Evolutionary conservation across 2,888 invertebrate species (phyloP).

Genomic region (Erebia ligea): DNA sequence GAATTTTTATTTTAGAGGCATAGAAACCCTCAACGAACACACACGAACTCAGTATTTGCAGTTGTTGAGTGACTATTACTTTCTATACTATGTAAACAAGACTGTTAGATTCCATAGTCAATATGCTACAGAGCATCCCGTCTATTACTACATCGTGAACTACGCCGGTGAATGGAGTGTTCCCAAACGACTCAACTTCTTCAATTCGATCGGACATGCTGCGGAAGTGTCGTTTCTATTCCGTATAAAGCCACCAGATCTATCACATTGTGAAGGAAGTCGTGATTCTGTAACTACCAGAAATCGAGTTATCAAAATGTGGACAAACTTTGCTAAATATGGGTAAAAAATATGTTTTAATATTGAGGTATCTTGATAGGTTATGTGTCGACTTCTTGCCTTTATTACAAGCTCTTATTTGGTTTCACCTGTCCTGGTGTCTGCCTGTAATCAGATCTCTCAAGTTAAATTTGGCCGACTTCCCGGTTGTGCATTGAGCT

Average conservation of each 20-base stretch:
- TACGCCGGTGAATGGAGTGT: slow-evolving; percentile 67
- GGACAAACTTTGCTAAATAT: slow-evolving; percentile 80
- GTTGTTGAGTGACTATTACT: slow-evolving; percentile 70
- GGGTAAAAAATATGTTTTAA: slow-evolving; percentile 57
- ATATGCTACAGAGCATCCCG: slow-evolving; percentile 58
- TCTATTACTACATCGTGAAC: slow-evolving; percentile 71
- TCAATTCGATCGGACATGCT: slow-evolving; percentile 66
- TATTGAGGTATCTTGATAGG: not conserved
- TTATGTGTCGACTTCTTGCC: not conserved
- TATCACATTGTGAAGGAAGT: slow-evolving; percentile 58
- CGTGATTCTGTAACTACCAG: slow-evolving; percentile 65
- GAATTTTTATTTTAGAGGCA: slow-evolving; percentile 67
- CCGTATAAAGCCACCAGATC: slow-evolving; percentile 52
- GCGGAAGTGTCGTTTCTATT: slow-evolving; percentile 72
- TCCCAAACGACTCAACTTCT: slow-evolving; percentile 53
- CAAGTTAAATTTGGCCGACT: too few relatives aligned
- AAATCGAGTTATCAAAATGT: slow-evolving; percentile 68
- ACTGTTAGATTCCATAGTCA: slow-evolving; percentile 65
- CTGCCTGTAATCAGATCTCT: too few relatives aligned
- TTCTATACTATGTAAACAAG: slow-evolving; percentile 69
- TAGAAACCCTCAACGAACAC: slow-evolving; percentile 58
- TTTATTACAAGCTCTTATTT: not conserved
- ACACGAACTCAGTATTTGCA: slow-evolving; percentile 68
- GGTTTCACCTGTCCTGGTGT: too few relatives aligned
- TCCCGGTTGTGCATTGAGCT: too few relatives aligned